These are phyloP conservation scores for Rhincodon typus DNA, from an alignment of 2,797 vertebrate species.

Conservation along the genomic window DNA sequence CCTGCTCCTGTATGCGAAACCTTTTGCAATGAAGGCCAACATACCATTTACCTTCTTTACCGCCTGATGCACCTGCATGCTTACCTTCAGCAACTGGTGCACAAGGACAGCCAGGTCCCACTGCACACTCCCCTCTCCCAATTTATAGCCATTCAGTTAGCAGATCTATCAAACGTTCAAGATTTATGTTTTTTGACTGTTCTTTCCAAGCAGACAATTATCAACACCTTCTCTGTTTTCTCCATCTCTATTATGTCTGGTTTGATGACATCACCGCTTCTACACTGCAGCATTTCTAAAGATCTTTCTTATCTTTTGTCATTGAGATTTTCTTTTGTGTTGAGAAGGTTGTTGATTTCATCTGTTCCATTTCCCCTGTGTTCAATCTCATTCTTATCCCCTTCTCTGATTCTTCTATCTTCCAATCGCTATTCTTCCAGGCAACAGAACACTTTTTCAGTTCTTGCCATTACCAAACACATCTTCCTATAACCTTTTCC, in stretches of 20 bases:
- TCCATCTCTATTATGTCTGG: neutral
- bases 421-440: neutral
- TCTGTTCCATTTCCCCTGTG: neutral
- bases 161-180: neutral
- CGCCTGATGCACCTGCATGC: no score
- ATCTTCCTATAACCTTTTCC: no score
- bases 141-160: neutral
- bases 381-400: neutral
- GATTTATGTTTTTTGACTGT: neutral
- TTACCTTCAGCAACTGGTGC: no score
- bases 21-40: no score
- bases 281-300: neutral
- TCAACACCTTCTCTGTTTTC: neutral
- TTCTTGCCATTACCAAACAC: neutral
- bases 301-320: neutral
- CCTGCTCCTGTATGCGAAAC: no score
- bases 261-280: neutral
- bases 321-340: neutral
- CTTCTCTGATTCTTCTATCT: neutral
- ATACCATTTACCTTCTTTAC: no score
- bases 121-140: no score
- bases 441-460: neutral
- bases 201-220: neutral
- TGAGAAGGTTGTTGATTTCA: neutral
- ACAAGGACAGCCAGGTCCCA: no score